Percentiles rank a stretch among this genome's conserved stretches.
phyloP scores from a whole-genome alignment of 2,888 invertebrate genomes.

The Baccha elongata region DNA sequence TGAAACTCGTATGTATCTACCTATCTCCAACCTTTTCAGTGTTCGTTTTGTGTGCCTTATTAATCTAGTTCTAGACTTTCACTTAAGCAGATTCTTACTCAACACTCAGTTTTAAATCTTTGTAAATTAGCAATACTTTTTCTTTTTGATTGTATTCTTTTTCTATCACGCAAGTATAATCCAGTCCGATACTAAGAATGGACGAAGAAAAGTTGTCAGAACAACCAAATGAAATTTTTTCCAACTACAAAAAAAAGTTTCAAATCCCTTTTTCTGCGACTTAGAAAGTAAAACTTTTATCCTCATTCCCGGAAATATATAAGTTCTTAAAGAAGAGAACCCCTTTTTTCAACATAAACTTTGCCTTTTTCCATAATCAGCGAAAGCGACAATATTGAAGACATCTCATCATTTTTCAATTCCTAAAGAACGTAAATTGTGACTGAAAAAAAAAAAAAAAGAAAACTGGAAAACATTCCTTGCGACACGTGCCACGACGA shows the following conservation, averaged over 20 bases:
- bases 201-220: not conserved
- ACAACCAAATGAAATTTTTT: constrained; percentile 28
- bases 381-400: constrained; percentile 39
- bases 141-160: too few relatives aligned
- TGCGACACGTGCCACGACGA: constrained; percentile 51
- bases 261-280: constrained; percentile 12
- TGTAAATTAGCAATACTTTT: too few relatives aligned
- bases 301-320: not conserved
- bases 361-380: constrained; percentile 26
- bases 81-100: too few relatives aligned
- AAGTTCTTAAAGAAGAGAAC: not conserved
- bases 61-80: too few relatives aligned
- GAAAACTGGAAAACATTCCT: constrained; percentile 14
- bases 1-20: too few relatives aligned
- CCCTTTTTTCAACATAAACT: constrained; percentile 23
- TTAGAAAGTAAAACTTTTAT: constrained; percentile 28
- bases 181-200: not conserved
- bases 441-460: constrained; percentile 42
- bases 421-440: constrained; percentile 28
- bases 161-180: too few relatives aligned
- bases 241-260: constrained; percentile 22
- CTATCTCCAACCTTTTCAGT: too few relatives aligned
- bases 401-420: constrained; percentile 64
- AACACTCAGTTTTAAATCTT: too few relatives aligned
- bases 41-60: too few relatives aligned